Percentiles rank a stretch among this genome's conserved stretches.
These are phyloP conservation scores for Rhinoraja longicauda DNA, from an alignment of 2,797 vertebrate species.

Conservation along the genomic window DNA sequence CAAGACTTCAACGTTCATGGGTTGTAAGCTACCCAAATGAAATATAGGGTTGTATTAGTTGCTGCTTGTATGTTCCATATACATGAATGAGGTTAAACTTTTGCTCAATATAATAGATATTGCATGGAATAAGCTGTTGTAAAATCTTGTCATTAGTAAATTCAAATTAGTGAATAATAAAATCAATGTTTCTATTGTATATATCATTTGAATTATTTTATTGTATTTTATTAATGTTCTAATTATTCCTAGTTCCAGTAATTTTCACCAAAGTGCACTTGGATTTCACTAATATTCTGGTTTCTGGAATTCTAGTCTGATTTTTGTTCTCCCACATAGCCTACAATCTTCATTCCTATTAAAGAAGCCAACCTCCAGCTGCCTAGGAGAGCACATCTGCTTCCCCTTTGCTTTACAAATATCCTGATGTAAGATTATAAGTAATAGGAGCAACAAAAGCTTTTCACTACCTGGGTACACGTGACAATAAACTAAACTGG, in stretches of 20 bases:
- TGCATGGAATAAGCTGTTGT: neutral
- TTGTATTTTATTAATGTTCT: neutral
- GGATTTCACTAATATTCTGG: neutral
- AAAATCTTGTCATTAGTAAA: neutral
- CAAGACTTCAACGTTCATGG: too few relatives aligned
- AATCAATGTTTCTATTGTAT: neutral
- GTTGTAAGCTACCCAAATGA: too few relatives aligned
- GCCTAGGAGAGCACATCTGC: neutral
- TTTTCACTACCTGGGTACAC: too few relatives aligned
- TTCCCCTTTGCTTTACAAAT: neutral
- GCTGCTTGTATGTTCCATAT: neutral
- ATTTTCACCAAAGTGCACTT: neutral
- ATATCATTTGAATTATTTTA: neutral
- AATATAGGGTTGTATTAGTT: neutral
- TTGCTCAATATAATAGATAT: neutral
- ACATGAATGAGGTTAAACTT: neutral
- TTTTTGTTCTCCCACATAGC: neutral
- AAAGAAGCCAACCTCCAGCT: neutral
- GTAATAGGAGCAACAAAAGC: too few relatives aligned
- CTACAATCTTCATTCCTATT: neutral
- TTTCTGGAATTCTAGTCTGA: neutral
- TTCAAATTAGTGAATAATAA: neutral
- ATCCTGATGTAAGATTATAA: neutral
- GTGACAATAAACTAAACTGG: too few relatives aligned
- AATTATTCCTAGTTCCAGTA: neutral